Conservation (phyloP, 2,113 vertebrate species). For the Chaetodon auriga region DNA sequence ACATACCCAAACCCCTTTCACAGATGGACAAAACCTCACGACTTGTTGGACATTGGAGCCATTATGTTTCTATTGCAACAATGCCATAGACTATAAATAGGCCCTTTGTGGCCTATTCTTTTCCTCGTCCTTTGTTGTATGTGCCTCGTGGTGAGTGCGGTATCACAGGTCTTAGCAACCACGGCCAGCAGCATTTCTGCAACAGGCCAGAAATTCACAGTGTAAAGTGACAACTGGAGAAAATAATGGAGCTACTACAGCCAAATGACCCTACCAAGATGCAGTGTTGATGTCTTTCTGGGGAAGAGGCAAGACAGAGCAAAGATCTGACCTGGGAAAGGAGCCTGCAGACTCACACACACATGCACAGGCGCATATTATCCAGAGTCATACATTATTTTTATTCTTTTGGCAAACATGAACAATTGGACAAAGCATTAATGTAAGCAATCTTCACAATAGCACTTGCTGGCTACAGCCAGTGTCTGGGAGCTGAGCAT, state of each 20-base stretch:
- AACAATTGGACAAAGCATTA: constrained; percentile 86
- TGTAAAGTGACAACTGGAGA: constrained; percentile 64
- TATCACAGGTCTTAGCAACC: constrained; percentile 65
- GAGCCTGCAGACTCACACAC: constrained; percentile 39
- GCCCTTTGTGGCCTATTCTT: constrained; percentile 73
- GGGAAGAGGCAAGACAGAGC: constrained; percentile 47
- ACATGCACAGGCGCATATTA: constrained; percentile 50
- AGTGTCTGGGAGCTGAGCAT: constrained; percentile 83
- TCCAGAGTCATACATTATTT: constrained; percentile 74
- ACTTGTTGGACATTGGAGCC: constrained; percentile 62
- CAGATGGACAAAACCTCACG: constrained; percentile 58
- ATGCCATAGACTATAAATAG: constrained; percentile 71
- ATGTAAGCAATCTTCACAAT: constrained; percentile 86
- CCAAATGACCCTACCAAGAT: constrained; percentile 72
- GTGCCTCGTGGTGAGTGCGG: constrained; percentile 65
- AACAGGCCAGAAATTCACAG: constrained; percentile 69
- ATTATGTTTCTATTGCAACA: constrained; percentile 70
- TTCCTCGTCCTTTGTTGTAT: constrained; percentile 61
- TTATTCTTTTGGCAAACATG: constrained; percentile 79
- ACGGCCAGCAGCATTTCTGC: constrained; percentile 65
- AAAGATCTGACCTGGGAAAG: constrained; percentile 69
- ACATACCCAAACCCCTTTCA: constrained; percentile 58
- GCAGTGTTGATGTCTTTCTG: constrained; percentile 69
- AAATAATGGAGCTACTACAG: constrained; percentile 69
- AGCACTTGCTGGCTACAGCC: constrained; percentile 85